Percentiles rank a stretch among this genome's conserved stretches.
Conservation (phyloP, 2,113 vertebrate species). For the Clinocottus analis region DNA sequence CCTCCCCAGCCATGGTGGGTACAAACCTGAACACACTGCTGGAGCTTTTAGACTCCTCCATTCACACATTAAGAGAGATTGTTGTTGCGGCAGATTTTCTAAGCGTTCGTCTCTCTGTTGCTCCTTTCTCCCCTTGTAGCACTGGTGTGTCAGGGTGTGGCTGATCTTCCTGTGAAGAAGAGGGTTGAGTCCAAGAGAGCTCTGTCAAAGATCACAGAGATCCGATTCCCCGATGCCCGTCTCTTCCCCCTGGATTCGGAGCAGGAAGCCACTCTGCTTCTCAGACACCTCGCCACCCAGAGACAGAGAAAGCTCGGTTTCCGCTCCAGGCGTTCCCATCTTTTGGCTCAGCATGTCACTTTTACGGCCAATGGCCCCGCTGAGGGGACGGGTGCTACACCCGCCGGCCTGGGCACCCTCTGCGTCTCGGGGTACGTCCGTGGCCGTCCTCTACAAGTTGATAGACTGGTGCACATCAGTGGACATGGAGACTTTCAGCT, state of each 20-base stretch:
- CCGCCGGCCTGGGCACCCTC: conserved; percentile 86
- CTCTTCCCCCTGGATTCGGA: conserved; percentile 88
- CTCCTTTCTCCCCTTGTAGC: conserved; percentile 68
- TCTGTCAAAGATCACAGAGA: conserved; percentile 86
- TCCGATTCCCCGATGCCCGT: conserved; percentile 89
- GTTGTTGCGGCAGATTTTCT: not conserved
- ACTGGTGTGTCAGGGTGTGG: conserved; percentile 88
- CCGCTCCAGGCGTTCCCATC: conserved; percentile 88
- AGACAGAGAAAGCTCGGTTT: conserved; percentile 90
- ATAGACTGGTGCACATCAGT: conserved; percentile 91
- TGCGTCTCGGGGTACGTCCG: conserved; percentile 93
- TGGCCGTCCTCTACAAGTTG: conserved; percentile 86
- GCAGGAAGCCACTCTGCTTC: conserved; percentile 87
- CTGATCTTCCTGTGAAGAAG: conserved; percentile 88
- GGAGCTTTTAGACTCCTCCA: not conserved
- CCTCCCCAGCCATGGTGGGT: conserved; percentile 92
- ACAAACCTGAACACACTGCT: not conserved
- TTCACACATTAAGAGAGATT: not conserved
- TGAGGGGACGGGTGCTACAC: conserved; percentile 57
- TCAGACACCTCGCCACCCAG: conserved; percentile 90
- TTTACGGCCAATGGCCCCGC: conserved; percentile 80
- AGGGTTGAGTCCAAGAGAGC: conserved; percentile 86
- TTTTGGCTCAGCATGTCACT: conserved; percentile 85
- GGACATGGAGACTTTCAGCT: conserved; percentile 97
- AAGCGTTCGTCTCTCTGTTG: not conserved